These are phyloP conservation scores for Clarias batrachus DNA, from an alignment of 2,113 vertebrate genomes.

Conservation along the genomic window DNA sequence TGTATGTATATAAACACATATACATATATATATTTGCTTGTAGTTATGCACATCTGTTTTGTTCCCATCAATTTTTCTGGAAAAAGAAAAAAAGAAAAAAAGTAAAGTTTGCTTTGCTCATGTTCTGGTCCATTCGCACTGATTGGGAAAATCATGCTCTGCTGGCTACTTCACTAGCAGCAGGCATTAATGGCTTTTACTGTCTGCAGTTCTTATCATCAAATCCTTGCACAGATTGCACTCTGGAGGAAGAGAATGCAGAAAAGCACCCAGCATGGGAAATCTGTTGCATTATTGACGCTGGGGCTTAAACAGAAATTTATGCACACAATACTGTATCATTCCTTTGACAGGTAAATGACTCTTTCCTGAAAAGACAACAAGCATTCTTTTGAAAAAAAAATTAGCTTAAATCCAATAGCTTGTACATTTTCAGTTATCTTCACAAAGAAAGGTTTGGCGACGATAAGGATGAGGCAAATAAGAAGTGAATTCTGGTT, in stretches of 20 bases:
- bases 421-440: slow-evolving; percentile 1
- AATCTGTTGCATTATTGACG: slow-evolving; percentile 59
- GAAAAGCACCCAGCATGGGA: slow-evolving; percentile 37
- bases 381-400: slow-evolving; percentile 36
- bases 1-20: no score
- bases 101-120: not conserved
- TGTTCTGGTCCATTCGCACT: slow-evolving; percentile 13
- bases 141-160: slow-evolving; percentile 36
- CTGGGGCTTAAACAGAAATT: slow-evolving; percentile 41
- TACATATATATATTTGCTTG: not conserved
- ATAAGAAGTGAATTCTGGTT: slow-evolving; percentile 42
- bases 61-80: not conserved
- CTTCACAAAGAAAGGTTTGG: slow-evolving; percentile 13
- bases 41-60: not conserved
- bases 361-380: slow-evolving; percentile 38
- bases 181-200: slow-evolving; percentile 51
- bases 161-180: slow-evolving; percentile 37
- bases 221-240: slow-evolving; percentile 40
- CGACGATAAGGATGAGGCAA: slow-evolving; percentile 30
- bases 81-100: not conserved
- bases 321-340: slow-evolving; percentile 41
- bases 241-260: slow-evolving; percentile 20
- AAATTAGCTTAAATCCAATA: not conserved
- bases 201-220: slow-evolving; percentile 38
- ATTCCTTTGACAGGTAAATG: slow-evolving; percentile 52